Evolutionary conservation across 1,140 invertebrate genomes (phyloP), one percentile per base, ranked within the genome.

Genomic region (Ptiloglossa arizonensis): DNA sequence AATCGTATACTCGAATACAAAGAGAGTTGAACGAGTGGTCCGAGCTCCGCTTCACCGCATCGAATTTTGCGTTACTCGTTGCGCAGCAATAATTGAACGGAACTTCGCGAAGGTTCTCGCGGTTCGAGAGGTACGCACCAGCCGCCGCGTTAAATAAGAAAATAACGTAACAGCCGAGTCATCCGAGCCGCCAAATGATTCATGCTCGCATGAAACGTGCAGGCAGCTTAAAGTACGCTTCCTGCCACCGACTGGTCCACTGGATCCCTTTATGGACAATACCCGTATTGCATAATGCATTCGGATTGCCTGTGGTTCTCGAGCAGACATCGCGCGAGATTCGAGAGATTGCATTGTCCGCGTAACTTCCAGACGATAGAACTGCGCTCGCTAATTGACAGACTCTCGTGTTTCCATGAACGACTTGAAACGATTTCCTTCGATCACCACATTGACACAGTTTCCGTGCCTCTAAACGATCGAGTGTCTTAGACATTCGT

Each of bases 241-340:
- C 81, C 81, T 82, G 81, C 80, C 52, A 41, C 50, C 13, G 59
- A 35, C 19, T 41, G 62, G 46, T 50, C 38, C 72, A 50, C 41
- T 38, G n/a, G 38, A 60, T 67, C 80, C 32, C 80, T 83, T 83
- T 68, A 72, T 52, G 74, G 48, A 73, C 62, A 78, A 82, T 72
- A 56, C 27, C 38, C 41, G 19, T 19, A 44, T 83, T 83, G 80
- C 81, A 68, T 82, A 83, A 83, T 68, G 54, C 74, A 62, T 60
- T 77, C 29, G 41, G 29, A 66, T 67, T 35, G 74, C 27, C 17
- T 52, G 32, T 48, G 35, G 46, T 56, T 22, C 41, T 48, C 48
- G 41, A 27, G 32, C 48, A 56, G 32, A 24, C 27, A 27, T 29
- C 57, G 13, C 59, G 13, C 15, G 19, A 79, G 22, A 60, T 67